Conservation (phyloP, 2,888 invertebrate species). For the Scrobipalpa costella region DNA sequence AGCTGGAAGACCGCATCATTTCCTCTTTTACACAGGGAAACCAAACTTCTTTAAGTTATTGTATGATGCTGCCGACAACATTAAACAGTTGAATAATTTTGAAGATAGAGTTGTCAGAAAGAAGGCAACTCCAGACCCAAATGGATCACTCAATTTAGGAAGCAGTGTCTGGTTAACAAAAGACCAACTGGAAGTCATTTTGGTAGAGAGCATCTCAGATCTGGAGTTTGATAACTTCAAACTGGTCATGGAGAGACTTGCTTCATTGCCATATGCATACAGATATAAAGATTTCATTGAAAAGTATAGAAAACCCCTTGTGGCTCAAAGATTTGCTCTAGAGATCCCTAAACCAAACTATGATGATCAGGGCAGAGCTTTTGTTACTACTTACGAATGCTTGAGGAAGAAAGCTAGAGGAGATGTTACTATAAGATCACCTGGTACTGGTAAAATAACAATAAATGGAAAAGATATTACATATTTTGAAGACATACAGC, state of each 20-base stretch:
- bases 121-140: constrained; percentile 82
- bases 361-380: constrained; percentile 86
- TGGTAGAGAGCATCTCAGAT: constrained; percentile 86
- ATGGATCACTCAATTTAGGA: constrained; percentile 71
- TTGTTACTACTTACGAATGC: constrained; percentile 87
- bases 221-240: constrained; percentile 87
- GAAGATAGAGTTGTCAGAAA: constrained; percentile 86
- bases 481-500: constrained; percentile 87
- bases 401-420: constrained; percentile 87
- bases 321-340: constrained; percentile 79
- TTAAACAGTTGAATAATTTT: constrained; percentile 84
- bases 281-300: constrained; percentile 87
- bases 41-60: constrained; percentile 92
- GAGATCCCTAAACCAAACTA: constrained; percentile 85
- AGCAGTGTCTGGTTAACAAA: constrained; percentile 83
- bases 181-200: constrained; percentile 81
- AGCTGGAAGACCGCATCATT: constrained; percentile 94
- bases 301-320: constrained; percentile 83
- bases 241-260: constrained; percentile 86
- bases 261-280: constrained; percentile 86
- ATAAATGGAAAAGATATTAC: constrained; percentile 90
- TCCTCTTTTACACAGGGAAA: constrained; percentile 94
- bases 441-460: constrained; percentile 91
- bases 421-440: constrained; percentile 88
- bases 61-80: constrained; percentile 87